Conservation (phyloP, 2,888 invertebrate genomes). For the Eupithecia vulgata region DNA sequence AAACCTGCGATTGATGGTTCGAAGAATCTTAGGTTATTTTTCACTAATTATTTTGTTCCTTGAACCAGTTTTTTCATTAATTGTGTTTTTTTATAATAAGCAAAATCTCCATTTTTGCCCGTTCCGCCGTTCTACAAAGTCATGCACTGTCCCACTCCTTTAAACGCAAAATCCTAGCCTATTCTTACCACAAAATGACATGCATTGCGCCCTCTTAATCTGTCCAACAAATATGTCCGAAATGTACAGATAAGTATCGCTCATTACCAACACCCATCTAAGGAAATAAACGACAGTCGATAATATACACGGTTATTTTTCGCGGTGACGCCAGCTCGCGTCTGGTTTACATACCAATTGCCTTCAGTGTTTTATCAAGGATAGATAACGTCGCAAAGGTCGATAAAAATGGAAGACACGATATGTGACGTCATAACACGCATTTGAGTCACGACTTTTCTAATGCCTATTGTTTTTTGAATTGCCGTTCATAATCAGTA, state of each 20-base stretch:
- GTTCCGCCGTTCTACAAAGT: too few relatives aligned
- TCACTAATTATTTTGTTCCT: too few relatives aligned
- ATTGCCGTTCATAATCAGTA: constrained; percentile 26
- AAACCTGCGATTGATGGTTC: too few relatives aligned
- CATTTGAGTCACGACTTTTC: constrained; percentile 42
- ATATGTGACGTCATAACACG: constrained; percentile 41
- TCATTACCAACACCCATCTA: constrained; percentile 31
- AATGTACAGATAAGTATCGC: constrained; percentile 2
- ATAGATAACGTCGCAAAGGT: constrained; percentile 38
- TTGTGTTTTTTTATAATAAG: too few relatives aligned
- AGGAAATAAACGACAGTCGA: constrained; percentile 32
- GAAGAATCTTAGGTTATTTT: too few relatives aligned
- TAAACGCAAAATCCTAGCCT: too few relatives aligned
- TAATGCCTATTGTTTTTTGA: constrained; percentile 33
- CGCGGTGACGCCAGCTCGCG: constrained; percentile 42
- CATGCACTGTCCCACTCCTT: too few relatives aligned
- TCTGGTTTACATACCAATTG: constrained; percentile 33
- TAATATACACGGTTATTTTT: constrained; percentile 36
- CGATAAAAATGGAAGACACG: constrained; percentile 45
- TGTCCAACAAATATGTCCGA: not conserved
- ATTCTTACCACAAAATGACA: too few relatives aligned
- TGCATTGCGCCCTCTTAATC: too few relatives aligned
- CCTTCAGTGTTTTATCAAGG: constrained; percentile 37
- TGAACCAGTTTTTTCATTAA: too few relatives aligned
- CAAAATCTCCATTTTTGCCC: too few relatives aligned